Conservation (phyloP, 2,888 invertebrate genomes). For the Acanthococcus lagerstroemiae region DNA sequence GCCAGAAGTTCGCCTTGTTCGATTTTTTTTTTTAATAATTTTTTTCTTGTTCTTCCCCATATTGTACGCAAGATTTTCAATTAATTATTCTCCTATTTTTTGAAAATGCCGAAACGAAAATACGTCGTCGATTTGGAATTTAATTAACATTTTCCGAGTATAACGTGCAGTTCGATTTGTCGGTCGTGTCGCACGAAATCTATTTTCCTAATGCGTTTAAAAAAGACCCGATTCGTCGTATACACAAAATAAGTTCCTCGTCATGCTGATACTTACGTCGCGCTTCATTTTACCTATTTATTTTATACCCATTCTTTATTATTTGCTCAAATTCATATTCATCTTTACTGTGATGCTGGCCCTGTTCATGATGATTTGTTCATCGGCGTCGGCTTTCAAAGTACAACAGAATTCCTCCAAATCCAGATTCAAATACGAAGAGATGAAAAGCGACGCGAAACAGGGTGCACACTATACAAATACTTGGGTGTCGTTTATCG, state of each 20-base stretch:
- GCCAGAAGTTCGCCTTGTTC: no score
- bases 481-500: conserved; percentile 50
- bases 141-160: not conserved
- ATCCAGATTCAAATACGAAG: conserved; percentile 3
- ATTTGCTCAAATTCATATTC: conserved; percentile 19
- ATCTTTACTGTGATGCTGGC: conserved; percentile 15
- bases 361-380: conserved; percentile 15
- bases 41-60: no score
- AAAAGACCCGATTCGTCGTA: not conserved
- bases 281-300: conserved; percentile 22
- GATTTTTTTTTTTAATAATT: no score
- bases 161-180: not conserved
- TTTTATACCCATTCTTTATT: conserved; percentile 14
- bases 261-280: conserved; percentile 16
- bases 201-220: no score
- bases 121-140: not conserved
- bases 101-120: not conserved
- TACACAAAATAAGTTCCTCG: not conserved
- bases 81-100: no score
- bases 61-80: no score
- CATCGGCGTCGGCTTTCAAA: conserved; percentile 16
- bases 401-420: not conserved
- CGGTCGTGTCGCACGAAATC: not conserved
- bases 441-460: not conserved
- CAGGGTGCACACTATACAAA: conserved; percentile 12